phyloP scores from a whole-genome alignment of 30 jellyfish, hydroid and myxozoan species.

The Morbakka virulenta region DNA sequence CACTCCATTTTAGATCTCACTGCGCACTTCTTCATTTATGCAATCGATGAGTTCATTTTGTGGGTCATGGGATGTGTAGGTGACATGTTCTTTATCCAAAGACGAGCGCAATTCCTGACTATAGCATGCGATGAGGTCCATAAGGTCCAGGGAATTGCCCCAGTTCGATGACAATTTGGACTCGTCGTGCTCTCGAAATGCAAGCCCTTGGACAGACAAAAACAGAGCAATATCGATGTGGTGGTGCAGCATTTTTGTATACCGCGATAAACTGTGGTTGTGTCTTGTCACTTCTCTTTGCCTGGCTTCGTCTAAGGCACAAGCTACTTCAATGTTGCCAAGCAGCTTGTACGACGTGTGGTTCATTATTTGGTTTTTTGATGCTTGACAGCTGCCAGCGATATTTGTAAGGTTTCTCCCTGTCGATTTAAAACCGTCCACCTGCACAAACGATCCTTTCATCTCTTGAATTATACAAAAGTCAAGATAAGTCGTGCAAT shows the following conservation, averaged over 20 bases:
- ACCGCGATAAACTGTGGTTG: too few species aligned
- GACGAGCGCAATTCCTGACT: slow-evolving; percentile 51
- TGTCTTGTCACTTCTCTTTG: slow-evolving; percentile 42
- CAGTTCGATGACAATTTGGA: slow-evolving; percentile 22
- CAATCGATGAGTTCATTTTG: slow-evolving; percentile 23
- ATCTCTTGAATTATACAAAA: slow-evolving; percentile 19
- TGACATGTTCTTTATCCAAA: slow-evolving; percentile 38
- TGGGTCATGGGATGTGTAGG: slow-evolving; percentile 45
- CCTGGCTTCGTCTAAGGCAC: slow-evolving; percentile 61
- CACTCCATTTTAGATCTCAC: slow-evolving; percentile 38
- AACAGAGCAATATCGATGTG: slow-evolving; percentile 41
- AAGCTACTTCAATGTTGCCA: slow-evolving; percentile 30
- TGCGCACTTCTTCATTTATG: slow-evolving; percentile 32
- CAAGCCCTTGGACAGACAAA: slow-evolving; percentile 41
- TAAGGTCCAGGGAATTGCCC: too few species aligned
- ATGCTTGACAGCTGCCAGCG: slow-evolving; percentile 65
- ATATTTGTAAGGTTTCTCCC: slow-evolving; percentile 14
- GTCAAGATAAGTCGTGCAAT: slow-evolving; percentile 5
- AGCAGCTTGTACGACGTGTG: slow-evolving; percentile 31
- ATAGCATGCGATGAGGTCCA: slow-evolving; percentile 38
- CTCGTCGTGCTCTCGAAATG: slow-evolving; percentile 39
- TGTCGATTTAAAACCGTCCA: too few species aligned
- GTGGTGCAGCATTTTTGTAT: slow-evolving; percentile 39
- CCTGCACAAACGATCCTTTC: too few species aligned
- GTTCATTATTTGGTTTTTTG: too few species aligned